These are phyloP conservation scores for Myripristis murdjan DNA, from an alignment of 2,797 vertebrate species.

Conservation along the genomic window DNA sequence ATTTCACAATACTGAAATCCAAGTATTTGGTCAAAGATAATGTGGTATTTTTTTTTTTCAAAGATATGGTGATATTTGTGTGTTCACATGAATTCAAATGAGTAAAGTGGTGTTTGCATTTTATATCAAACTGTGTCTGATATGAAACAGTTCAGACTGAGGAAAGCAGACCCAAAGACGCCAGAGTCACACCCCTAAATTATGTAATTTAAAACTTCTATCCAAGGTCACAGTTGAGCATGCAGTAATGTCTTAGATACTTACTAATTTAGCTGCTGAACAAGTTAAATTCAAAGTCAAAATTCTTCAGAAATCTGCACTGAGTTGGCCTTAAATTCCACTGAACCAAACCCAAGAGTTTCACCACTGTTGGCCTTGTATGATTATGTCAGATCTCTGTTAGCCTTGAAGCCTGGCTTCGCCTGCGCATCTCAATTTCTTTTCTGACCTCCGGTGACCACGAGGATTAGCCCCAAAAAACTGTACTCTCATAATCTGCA, in stretches of 20 bases:
- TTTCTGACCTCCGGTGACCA: conserved; percentile 20
- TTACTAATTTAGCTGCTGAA: not conserved
- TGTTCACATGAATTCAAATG: not conserved
- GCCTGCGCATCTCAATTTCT: conserved; percentile 24
- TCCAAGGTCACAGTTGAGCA: not conserved
- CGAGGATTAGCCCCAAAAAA: conserved; percentile 18
- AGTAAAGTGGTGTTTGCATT: not conserved
- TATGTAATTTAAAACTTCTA: not conserved
- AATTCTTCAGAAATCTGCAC: not conserved
- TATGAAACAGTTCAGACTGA: not conserved
- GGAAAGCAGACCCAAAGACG: not conserved
- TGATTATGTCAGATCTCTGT: not conserved
- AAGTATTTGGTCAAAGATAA: too few relatives aligned
- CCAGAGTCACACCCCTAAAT: not conserved
- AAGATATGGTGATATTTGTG: too few relatives aligned
- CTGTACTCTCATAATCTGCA: conserved; percentile 15
- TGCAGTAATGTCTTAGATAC: not conserved
- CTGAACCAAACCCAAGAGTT: not conserved
- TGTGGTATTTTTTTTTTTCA: too few relatives aligned
- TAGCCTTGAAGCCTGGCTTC: conserved; percentile 4
- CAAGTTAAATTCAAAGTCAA: too few relatives aligned
- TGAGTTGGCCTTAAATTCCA: not conserved
- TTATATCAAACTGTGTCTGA: not conserved
- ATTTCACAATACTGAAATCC: too few relatives aligned
- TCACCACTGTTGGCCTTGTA: not conserved